Evolutionary conservation across 1,140 invertebrate species (phyloP).

Genomic region (Macrobrachium nipponense): DNA sequence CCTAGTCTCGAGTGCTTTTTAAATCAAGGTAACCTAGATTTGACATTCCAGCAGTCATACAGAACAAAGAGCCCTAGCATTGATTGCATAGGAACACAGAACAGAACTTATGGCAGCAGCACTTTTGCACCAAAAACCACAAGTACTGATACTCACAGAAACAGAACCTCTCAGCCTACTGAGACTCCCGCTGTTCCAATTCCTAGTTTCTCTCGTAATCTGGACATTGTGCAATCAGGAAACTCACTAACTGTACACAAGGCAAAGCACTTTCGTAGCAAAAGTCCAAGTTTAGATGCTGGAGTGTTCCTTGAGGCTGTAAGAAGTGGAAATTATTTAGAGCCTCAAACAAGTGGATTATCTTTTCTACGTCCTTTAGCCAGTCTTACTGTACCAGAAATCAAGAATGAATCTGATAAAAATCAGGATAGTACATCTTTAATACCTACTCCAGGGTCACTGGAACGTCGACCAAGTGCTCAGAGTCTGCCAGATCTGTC

Average conservation of each 20-base stretch:
- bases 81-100: constrained; percentile 20
- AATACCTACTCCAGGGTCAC: neutral
- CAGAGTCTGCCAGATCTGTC: constrained; percentile 47
- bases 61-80: constrained; percentile 27
- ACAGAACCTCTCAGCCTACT: neutral
- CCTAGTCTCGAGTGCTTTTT: constrained; percentile 14
- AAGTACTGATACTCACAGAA: neutral
- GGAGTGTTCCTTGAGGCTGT: constrained; percentile 49
- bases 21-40: constrained; percentile 17
- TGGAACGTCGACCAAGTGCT: constrained; percentile 38
- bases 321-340: neutral
- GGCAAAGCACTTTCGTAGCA: constrained; percentile 38
- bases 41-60: constrained; percentile 30
- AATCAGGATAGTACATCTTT: neutral
- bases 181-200: neutral
- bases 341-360: neutral
- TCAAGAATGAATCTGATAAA: neutral
- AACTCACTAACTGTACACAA: neutral
- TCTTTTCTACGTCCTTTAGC: constrained; percentile 1
- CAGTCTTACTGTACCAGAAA: neutral
- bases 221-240: neutral
- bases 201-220: neutral
- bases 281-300: constrained; percentile 45
- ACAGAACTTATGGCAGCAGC: neutral
- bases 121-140: neutral